Percentiles rank a stretch among this genome's conserved stretches.
phyloP scores from a whole-genome alignment of 2,113 vertebrate species.

The Crotalus viridis region DNA sequence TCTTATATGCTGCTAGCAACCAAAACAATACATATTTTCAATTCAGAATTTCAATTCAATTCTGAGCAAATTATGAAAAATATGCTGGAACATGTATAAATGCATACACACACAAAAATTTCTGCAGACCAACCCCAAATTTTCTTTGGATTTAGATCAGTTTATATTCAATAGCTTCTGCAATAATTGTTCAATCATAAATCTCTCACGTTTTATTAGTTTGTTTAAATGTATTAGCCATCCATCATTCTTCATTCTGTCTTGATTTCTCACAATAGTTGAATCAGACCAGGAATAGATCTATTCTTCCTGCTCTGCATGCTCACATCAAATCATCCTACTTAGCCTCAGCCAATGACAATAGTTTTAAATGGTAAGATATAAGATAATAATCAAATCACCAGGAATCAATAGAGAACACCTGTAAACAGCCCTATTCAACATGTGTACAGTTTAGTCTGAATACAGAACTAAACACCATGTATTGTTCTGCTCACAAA shows the following conservation, averaged over 20 bases:
- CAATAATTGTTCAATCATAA: background rate
- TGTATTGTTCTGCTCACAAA: background rate
- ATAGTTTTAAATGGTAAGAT: background rate
- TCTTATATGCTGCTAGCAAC: background rate
- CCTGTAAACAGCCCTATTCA: background rate
- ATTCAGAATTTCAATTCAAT: background rate
- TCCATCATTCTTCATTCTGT: background rate
- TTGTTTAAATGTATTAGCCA: background rate
- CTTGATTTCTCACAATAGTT: background rate
- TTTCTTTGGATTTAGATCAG: background rate
- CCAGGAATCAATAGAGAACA: background rate
- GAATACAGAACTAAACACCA: background rate
- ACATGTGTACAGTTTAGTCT: background rate
- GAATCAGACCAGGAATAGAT: background rate
- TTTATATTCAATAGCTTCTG: background rate
- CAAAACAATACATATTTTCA: background rate
- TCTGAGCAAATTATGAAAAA: background rate
- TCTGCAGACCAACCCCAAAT: background rate
- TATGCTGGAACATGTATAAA: background rate
- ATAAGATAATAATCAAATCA: background rate
- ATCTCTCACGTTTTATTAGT: background rate
- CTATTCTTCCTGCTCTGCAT: background rate
- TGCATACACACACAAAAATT: background rate
- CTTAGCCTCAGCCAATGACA: background rate
- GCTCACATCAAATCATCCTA: background rate